These are phyloP conservation scores for Sebastes schlegelii DNA, from an alignment of 2,113 vertebrate species.

Conservation along the genomic window DNA sequence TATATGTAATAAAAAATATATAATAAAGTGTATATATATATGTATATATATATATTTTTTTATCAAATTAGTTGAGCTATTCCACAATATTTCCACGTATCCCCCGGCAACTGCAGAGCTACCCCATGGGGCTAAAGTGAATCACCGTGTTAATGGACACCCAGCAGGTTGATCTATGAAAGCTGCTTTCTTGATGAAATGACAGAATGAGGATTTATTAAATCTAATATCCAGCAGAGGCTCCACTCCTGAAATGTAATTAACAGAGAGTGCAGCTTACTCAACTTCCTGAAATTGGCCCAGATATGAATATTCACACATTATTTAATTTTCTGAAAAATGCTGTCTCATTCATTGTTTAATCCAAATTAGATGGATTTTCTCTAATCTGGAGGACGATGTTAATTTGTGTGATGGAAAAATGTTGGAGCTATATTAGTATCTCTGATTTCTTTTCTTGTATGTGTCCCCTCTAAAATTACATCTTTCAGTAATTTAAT, in stretches of 20 bases:
- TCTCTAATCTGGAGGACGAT: background rate
- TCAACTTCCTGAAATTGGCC: slow-evolving; percentile 15
- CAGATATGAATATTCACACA: slow-evolving; percentile 16
- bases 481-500: slow-evolving; percentile 18
- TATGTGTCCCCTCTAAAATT: background rate
- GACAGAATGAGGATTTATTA: background rate
- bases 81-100: background rate
- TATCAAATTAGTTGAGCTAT: background rate
- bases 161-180: background rate
- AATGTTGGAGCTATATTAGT: background rate
- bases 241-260: slow-evolving; percentile 29
- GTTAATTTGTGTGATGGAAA: background rate
- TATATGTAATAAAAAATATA: too few species aligned
- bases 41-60: too few species aligned
- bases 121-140: too few species aligned
- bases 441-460: background rate
- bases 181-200: slow-evolving; percentile 10
- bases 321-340: slow-evolving; percentile 7
- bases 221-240: slow-evolving; percentile 3
- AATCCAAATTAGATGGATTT: background rate
- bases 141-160: background rate
- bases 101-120: background rate
- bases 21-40: too few species aligned
- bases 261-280: slow-evolving; percentile 36
- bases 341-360: background rate